Base-by-base conservation (phyloP, 2,888 invertebrate genomes). In the Mesorhabditis belari region DNA sequence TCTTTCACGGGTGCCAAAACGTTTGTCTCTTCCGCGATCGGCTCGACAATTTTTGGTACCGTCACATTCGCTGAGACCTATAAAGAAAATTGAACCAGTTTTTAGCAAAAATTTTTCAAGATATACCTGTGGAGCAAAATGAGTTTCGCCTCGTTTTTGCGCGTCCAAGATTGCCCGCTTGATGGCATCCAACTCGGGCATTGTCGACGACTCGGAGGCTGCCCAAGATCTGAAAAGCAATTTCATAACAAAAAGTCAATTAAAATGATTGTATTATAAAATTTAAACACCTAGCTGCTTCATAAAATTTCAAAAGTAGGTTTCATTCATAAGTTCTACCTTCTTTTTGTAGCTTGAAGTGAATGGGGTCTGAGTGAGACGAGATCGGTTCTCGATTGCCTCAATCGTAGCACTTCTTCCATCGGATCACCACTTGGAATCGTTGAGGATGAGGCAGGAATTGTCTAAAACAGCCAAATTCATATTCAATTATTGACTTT, bases 271-370 rank as follows among this genome's bases (percentile, higher is more conserved):
- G 19, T n/a, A 12, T 49, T n/a, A 27, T 12, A 21, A 17, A 21
- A 35, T 24, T 25, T 19, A n/a, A 53, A 9, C 23, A 54, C 27
- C 4, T 12, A 49, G 23, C 5, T 19, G n/a, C 5, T 21, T 17
- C 3, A 53, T 27, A 26, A 5, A 25, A 24, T 3, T 27, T 58
- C 21, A 19, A 51, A 25, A 4, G 12, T 53, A 6, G 5, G 24
- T n/a, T n/a, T n/a, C n/a, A n/a, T n/a, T n/a, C 9, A 21, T 53
- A 28, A n/a, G 21, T 4, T 12, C 25, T 56, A 68, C 61, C 71
- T 65, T 55, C 80, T 63, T 60, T 80, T 80, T 6, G 78, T 76
- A 4, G 80, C 78, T 52, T 77, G 76, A 60, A 80, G 52, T 5
- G 76, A 78, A 60, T 80, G 78, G 12, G 67, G 68, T 23, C 80